Evolutionary conservation across 1,140 invertebrate species (phyloP).

Genomic region (Gryon sp.): DNA sequence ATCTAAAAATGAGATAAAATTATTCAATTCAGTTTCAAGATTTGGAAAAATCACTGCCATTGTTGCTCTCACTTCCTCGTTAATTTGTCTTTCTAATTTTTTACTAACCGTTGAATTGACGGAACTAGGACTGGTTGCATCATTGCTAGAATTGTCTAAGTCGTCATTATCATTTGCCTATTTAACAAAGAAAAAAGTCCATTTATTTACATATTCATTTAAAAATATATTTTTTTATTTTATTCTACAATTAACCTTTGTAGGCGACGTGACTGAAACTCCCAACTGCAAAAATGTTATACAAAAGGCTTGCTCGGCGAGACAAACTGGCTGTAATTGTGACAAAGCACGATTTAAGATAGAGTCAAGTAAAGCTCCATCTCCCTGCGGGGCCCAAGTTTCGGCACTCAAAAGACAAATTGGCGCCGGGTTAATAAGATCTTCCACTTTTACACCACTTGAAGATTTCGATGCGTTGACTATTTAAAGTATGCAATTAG

Average conservation of each 20-base stretch:
- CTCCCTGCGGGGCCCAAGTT: conserved; percentile 72
- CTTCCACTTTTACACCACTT: conserved; percentile 70
- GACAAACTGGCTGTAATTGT: conserved; percentile 94
- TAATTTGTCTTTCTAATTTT: conserved; percentile 85
- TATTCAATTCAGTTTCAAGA: conserved; percentile 91
- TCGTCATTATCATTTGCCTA: conserved; percentile 70
- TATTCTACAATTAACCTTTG: conserved; percentile 70
- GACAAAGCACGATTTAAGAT: conserved; percentile 90
- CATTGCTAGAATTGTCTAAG: conserved; percentile 66
- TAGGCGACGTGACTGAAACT: conserved; percentile 76
- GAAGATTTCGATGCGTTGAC: conserved; percentile 69
- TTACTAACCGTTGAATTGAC: conserved; percentile 79
- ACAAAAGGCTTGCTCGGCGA: conserved; percentile 97
- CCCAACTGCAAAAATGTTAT: conserved; percentile 95
- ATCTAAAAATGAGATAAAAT: conserved; percentile 91
- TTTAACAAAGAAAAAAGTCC: conserved; percentile 3
- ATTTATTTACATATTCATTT: neutral
- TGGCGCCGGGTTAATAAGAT: conserved; percentile 72
- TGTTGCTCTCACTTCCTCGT: conserved; percentile 89
- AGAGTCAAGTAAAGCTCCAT: conserved; percentile 81
- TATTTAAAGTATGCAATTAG: no score
- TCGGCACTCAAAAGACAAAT: conserved; percentile 75
- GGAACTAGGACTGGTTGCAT: conserved; percentile 72
- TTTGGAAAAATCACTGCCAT: conserved; percentile 93
- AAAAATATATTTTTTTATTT: neutral